Evolutionary conservation across 2,113 vertebrate species (phyloP), one percentile per base, ranked within the genome.

Genomic region (Catharus fuscescens): DNA sequence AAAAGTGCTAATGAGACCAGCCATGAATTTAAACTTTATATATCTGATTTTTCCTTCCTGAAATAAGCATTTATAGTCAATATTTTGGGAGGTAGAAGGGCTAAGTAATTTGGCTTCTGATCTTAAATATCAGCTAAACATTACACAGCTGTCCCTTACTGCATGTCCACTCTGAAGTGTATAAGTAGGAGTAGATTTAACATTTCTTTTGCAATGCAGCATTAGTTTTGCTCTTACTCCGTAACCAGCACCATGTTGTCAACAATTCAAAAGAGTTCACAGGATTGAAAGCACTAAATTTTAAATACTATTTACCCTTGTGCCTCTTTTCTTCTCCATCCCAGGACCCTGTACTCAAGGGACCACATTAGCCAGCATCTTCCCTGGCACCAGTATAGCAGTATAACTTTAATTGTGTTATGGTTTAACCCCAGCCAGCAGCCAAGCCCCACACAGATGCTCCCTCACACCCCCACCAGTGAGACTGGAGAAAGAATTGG

Each of bases 401-500:
- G 15, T 56, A 48, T 60, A 90, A 64, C 13, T 64, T 82, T 5
- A 76, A 50, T 23, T 61, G 7, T 36, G 3, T 10, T 91, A 10
- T 65, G 40, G 9, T 40, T 48, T 64, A 56, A 65, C 29, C 15
- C 6, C 50, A 65, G 42, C 29, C 34, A 56, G 9, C 18, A 74
- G 60, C 15, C 42, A 74, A 74, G 29, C 29, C 19, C 23, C 18
- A 28, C 6, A 10, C 9, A 56, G 12, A 12, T 47, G 14, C 40
- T 73, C 14, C n/a, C 9, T n/a, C 59, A 38, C 14, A 38, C 3
- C 18, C 40, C 9, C n/a, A 38, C 9, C 14, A 47, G 23, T 38
- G 40, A 64, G 18, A n/a, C 0, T 38, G 7, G 18, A 56, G n/a
- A 38, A 23, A 32, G 28, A 73, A 47, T 38, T 2, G 1, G 18